Percentiles rank a stretch among this genome's conserved stretches.
phyloP scores from a whole-genome alignment of 2,113 vertebrate genomes.

The Malurus elegans region DNA sequence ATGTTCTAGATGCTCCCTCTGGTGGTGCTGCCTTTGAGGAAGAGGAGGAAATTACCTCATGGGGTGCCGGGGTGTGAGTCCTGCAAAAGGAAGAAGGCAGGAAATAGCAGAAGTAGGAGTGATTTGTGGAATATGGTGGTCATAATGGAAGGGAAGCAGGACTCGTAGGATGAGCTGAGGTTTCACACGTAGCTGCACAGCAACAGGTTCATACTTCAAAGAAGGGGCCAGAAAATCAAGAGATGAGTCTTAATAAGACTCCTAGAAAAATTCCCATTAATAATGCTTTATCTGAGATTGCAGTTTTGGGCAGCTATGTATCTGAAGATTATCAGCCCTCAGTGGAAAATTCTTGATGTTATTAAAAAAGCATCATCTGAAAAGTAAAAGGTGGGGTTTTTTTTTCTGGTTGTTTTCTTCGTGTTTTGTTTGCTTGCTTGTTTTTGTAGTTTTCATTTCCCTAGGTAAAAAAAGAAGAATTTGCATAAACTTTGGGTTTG shows the following conservation, averaged over 20 bases:
- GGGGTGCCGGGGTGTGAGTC: accelerated
- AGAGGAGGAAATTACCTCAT: neutral
- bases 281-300: neutral
- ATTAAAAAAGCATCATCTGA: neutral
- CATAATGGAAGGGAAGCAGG: neutral
- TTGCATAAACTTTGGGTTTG: neutral
- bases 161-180: neutral
- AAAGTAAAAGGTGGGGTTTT: neutral
- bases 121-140: neutral
- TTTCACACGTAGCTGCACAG: neutral
- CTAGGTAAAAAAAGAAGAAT: neutral
- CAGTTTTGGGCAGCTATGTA: neutral
- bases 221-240: neutral
- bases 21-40: neutral
- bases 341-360: neutral
- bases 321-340: neutral
- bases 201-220: neutral
- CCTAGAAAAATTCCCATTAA: neutral
- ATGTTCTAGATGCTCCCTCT: neutral
- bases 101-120: neutral
- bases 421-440: neutral
- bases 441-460: neutral
- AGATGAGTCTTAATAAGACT: neutral
- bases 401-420: neutral
- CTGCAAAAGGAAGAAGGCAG: neutral